A percentile compares a stretch with the other conserved stretches of the same genome.
These are phyloP conservation scores for Xylota sylvarum DNA, from an alignment of 2,888 invertebrate species.

Conservation along the genomic window DNA sequence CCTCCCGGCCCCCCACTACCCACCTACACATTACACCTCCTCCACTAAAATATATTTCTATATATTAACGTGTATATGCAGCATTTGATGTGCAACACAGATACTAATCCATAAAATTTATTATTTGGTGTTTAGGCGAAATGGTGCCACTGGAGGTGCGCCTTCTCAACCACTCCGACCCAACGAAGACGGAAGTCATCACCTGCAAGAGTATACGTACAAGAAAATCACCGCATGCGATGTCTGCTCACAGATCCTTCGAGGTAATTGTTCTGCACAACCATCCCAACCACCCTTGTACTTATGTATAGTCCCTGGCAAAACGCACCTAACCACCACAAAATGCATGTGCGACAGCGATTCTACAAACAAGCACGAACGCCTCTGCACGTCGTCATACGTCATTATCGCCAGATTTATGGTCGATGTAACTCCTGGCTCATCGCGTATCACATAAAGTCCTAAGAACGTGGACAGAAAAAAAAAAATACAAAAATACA, in stretches of 20 bases:
- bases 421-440: conserved; percentile 46
- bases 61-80: conserved; percentile 23
- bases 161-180: conserved; percentile 83
- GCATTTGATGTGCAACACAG: conserved; percentile 37
- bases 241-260: conserved; percentile 95
- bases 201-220: conserved; percentile 97
- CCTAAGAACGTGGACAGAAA: conserved; percentile 29
- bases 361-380: conserved; percentile 24
- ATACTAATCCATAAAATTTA: conserved; percentile 63
- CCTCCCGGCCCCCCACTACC: neutral
- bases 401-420: conserved; percentile 65
- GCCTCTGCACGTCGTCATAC: conserved; percentile 41
- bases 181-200: conserved; percentile 87
- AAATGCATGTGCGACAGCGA: conserved; percentile 35
- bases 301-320: conserved; percentile 14
- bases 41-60: conserved; percentile 43
- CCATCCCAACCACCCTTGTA: conserved; percentile 2
- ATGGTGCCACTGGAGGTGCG: conserved; percentile 88
- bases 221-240: conserved; percentile 98
- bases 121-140: conserved; percentile 86
- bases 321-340: neutral
- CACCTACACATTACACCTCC: conserved; percentile 41
- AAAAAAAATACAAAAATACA: conserved; percentile 3
- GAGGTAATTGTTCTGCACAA: conserved; percentile 87
- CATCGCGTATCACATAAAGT: conserved; percentile 53